Evolutionary conservation across 2,888 invertebrate species (phyloP).

Genomic region (Callosobruchus maculatus): DNA sequence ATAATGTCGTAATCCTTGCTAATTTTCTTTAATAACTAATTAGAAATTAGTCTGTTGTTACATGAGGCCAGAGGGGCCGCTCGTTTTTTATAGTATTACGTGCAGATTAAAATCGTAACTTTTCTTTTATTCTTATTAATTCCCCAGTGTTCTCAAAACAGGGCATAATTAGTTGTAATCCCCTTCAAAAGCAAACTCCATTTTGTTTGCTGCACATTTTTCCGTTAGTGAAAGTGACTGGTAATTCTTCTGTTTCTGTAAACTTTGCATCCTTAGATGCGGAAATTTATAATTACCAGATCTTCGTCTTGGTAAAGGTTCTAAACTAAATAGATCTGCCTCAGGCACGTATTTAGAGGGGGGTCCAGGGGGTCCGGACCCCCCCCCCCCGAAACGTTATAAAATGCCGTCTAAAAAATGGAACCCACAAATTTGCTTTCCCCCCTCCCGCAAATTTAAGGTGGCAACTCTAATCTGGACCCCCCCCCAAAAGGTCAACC

Average conservation of each 20-base stretch:
- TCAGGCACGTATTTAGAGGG: too few species aligned
- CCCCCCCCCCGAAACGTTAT: too few species aligned
- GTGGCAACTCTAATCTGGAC: too few species aligned
- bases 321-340: background rate
- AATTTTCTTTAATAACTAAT: conserved; percentile 19
- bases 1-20: conserved; percentile 29
- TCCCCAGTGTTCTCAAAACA: background rate
- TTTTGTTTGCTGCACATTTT: background rate
- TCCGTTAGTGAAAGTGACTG: background rate
- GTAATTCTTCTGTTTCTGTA: background rate
- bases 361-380: too few species aligned
- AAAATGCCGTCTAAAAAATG: too few species aligned
- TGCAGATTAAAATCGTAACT: background rate
- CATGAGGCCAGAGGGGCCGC: background rate
- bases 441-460: too few species aligned
- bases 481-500: too few species aligned
- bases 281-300: background rate
- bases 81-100: background rate
- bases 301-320: background rate
- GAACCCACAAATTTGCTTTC: too few species aligned
- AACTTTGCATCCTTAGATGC: background rate
- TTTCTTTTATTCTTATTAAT: background rate
- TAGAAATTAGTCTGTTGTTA: conserved; percentile 1
- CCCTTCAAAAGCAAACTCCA: background rate
- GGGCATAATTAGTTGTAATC: background rate